Percentiles rank a stretch among this genome's conserved stretches.
Evolutionary conservation across 2,888 invertebrate genomes (phyloP).

Genomic region (Azorinus chamasolen): DNA sequence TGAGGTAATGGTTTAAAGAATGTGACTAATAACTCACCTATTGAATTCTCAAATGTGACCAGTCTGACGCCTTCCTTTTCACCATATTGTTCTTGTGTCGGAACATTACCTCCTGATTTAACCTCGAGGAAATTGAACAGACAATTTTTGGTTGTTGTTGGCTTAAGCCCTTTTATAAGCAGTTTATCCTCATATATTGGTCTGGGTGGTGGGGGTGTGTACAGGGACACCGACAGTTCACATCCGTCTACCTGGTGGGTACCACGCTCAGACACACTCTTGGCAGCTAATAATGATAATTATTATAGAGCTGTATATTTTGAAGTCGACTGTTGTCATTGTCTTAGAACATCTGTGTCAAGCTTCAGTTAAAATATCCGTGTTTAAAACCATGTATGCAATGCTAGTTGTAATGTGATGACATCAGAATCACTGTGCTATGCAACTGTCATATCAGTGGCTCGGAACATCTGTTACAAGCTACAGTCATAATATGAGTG

Average conservation of each 20-base stretch:
- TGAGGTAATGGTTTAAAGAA: too few relatives aligned
- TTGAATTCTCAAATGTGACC: conserved; percentile 17
- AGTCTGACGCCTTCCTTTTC: conserved; percentile 22
- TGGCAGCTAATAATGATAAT: conserved; percentile 25
- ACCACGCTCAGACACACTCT: conserved; percentile 15
- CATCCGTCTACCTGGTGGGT: conserved; percentile 17
- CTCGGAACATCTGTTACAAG: too few relatives aligned
- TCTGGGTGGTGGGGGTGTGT: conserved; percentile 33
- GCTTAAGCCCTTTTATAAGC: conserved; percentile 36
- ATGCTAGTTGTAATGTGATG: too few relatives aligned
- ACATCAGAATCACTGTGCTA: too few relatives aligned
- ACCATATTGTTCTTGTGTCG: conserved; percentile 5
- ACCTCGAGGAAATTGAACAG: conserved; percentile 42
- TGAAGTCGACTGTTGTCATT: too few relatives aligned
- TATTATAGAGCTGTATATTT: too few relatives aligned
- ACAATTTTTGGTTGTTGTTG: conserved; percentile 24
- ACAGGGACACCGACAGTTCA: conserved; percentile 17
- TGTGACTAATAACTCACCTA: conserved; percentile 11
- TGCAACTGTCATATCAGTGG: too few relatives aligned
- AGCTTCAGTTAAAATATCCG: too few relatives aligned
- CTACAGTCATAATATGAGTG: too few relatives aligned
- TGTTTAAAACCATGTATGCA: too few relatives aligned
- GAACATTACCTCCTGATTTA: conserved; percentile 11
- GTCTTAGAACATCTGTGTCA: too few relatives aligned
- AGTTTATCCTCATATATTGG: conserved; percentile 38